Percentiles rank a stretch among this genome's conserved stretches.
Conservation (phyloP, 1,140 invertebrate species). For the Goniozus legneri region DNA sequence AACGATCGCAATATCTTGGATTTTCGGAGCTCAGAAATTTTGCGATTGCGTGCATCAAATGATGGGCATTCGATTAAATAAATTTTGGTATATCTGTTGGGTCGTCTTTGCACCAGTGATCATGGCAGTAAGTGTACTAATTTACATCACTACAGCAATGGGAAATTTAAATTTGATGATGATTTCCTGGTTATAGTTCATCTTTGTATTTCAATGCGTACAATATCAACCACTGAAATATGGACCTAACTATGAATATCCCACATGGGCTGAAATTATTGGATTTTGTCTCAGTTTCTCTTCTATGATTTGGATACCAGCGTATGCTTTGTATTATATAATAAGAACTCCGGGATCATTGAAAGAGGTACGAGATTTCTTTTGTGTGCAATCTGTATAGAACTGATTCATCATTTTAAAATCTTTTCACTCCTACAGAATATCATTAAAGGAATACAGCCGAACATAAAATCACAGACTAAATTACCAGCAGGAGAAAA, state of each 20-base stretch:
- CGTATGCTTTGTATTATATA: constrained; percentile 62
- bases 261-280: constrained; percentile 70
- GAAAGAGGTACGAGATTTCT: constrained; percentile 46
- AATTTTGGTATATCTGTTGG: constrained; percentile 66
- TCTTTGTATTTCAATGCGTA: constrained; percentile 68
- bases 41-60: constrained; percentile 67
- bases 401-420: no score
- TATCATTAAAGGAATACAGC: constrained; percentile 48
- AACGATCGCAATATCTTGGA: constrained; percentile 65
- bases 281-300: constrained; percentile 70
- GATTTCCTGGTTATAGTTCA: constrained; percentile 56
- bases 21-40: constrained; percentile 62
- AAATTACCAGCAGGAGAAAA: constrained; percentile 51
- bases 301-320: constrained; percentile 73
- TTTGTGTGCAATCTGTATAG: constrained; percentile 8
- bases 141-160: not conserved
- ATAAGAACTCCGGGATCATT: constrained; percentile 51
- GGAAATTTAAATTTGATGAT: not conserved
- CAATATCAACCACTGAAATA: constrained; percentile 66
- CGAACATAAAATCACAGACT: constrained; percentile 51
- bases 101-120: constrained; percentile 60
- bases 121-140: constrained; percentile 56
- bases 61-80: constrained; percentile 60
- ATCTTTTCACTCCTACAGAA: no score
- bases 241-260: constrained; percentile 66